Base-by-base conservation (phyloP, 2,888 invertebrate species). In the Agrochola lychnidis region DNA sequence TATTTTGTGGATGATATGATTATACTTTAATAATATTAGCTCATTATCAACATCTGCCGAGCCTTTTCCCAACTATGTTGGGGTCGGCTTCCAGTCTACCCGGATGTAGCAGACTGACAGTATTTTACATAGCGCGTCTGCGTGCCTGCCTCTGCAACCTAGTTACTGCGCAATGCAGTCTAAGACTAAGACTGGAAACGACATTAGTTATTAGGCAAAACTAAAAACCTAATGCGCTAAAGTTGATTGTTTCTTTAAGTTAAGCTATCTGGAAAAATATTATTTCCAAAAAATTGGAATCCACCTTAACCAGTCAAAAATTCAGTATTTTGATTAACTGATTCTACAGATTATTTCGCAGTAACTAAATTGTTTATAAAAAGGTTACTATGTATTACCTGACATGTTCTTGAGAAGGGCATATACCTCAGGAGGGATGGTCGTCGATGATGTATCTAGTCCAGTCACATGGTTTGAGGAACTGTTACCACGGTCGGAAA, bases 371-470 rank as follows among this genome's bases (percentile, higher is more conserved):
- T 14, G 7, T 36, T 40, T 14, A 30, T 22, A 7, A 30, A 72
- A 19, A 6, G 2, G 30, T 16, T 22, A 22, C 1, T 51, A 56
- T 9, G 2, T 76, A 74, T 77, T 64, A 85, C 85, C 85, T 1
- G 85, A 56, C 22, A 85, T 71, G 30, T 87, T 85, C 40, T 77
- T 85, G 0, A 85, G 61, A 4, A 87, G 45, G 0, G 57, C 48
- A 5, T n/a, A 2, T 0, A 87, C n/a, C 22, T 63, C 78, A 4
- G 82, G 85, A 14, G 73, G 19, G 10, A 70, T 4, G 2, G 66
- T 64, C 0, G 66, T 12, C 0, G 68, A 1, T 1, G 48, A 0
- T 2, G 6, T 0, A 0, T 48, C 51, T 5, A 36, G 30, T 22
- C 2, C 6, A 2, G 59, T 25, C 10, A n/a, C 5, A 9, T 45